Percentiles rank a stretch among this genome's conserved stretches.
phyloP scores from a whole-genome alignment of 2,113 vertebrate genomes.

The Catharus minimus region DNA sequence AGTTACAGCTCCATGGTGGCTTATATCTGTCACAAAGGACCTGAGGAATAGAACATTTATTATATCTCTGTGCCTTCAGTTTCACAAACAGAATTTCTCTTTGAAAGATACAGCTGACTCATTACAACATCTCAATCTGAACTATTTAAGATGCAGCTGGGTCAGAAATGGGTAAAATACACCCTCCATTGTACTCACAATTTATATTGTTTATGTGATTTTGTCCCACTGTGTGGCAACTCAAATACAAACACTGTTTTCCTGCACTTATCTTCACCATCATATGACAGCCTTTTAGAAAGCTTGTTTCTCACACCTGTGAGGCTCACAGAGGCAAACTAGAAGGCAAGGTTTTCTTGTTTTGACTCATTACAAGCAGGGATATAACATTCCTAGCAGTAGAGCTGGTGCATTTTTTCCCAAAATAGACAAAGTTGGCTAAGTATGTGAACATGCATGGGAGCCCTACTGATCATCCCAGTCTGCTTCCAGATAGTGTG shows the following conservation, averaged over 20 bases:
- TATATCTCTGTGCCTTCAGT: background rate
- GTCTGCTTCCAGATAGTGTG: background rate
- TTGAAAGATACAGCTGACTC: background rate
- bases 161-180: background rate
- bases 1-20: background rate
- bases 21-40: background rate
- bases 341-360: background rate
- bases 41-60: background rate
- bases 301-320: background rate
- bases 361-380: background rate
- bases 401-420: background rate
- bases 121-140: background rate
- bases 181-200: background rate
- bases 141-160: background rate
- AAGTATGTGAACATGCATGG: rapidly evolving
- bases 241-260: background rate
- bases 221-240: background rate
- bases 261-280: background rate
- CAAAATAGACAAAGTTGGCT: background rate
- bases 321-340: background rate
- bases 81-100: background rate
- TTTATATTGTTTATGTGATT: background rate
- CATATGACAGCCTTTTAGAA: background rate
- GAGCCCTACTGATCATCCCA: background rate
- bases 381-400: background rate